Evolutionary conservation across 2,113 vertebrate species (phyloP), one percentile per base, ranked within the genome.

Genomic region (Scortum barcoo): DNA sequence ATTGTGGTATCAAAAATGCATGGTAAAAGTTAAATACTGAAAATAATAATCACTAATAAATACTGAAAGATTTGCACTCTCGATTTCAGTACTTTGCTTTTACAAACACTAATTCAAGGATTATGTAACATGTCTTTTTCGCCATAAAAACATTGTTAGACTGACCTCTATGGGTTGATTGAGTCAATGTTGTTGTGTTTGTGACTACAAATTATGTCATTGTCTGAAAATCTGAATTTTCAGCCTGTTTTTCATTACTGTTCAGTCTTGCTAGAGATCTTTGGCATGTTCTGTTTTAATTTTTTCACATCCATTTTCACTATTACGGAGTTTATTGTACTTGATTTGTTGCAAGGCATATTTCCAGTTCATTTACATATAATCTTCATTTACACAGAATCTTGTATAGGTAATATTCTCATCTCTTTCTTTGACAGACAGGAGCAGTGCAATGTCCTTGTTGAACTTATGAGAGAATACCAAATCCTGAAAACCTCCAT

Each of bases 391-490:
- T 13, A 58, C n/a, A 53, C 44, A 22, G 51, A 56, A 30, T 28
- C 22, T 24, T 20, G 16, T 17, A 11, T 66, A 1, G 12, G 2
- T 61, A 5, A 72, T 57, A 48, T 13, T 12, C 4, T 3, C 26
- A 1, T 26, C 30, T 42, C 22, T 63, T 61, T 19, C 0, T 74
- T 38, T 54, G 79, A 36, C 85, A 99, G 98, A 82, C 97, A 99
- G 88, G 97, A 98, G 17, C 97, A 99, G 16, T 97, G 96, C 84
- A 95, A 87, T 68, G 79, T 95, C 76, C 95, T 99, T 60, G 94
- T 96, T 0, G 95, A 97, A 63, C 93, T 99, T 19, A 96, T 97
- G 93, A 96, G 95, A 89, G 96, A 97, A 48, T 99, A 98, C 83
- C 97, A 99, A 86, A 95, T 70, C 79, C 87, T 96, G 72, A 99